These are phyloP conservation scores for Nemapogon koenigi DNA, from an alignment of 2,888 invertebrate species.

Conservation along the genomic window DNA sequence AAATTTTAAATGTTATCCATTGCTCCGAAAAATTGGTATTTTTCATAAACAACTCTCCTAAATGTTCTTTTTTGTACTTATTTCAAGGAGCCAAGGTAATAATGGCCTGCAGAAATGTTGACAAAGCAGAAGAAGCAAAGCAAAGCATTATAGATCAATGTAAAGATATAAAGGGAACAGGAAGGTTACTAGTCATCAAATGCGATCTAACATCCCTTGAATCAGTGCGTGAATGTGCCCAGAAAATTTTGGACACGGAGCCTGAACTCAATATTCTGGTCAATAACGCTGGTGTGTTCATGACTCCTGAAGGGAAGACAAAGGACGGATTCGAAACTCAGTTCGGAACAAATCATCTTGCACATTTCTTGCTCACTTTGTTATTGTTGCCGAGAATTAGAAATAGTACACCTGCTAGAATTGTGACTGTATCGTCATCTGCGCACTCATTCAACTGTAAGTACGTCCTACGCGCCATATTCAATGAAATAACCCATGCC, in stretches of 20 bases:
- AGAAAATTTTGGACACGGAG: slow-evolving; percentile 33
- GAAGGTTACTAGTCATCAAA: slow-evolving; percentile 29
- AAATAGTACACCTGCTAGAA: slow-evolving; percentile 33
- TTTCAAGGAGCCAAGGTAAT: slow-evolving; percentile 55
- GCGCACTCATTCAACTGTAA: too few relatives aligned
- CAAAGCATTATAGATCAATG: slow-evolving; percentile 29
- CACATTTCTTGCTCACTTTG: slow-evolving; percentile 42
- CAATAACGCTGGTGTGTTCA: slow-evolving; percentile 55
- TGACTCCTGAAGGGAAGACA: slow-evolving; percentile 40
- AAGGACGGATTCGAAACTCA: slow-evolving; percentile 50
- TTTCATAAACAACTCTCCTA: too few relatives aligned
- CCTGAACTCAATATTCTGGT: slow-evolving; percentile 38
- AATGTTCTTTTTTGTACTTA: not conserved
- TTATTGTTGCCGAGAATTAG: slow-evolving; percentile 46
- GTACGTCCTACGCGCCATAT: too few relatives aligned
- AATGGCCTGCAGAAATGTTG: slow-evolving; percentile 61
- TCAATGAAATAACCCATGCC: too few relatives aligned
- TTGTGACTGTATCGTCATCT: slow-evolving; percentile 43
- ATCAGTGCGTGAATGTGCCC: slow-evolving; percentile 39
- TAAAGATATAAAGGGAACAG: slow-evolving; percentile 22
- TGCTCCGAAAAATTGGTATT: too few relatives aligned
- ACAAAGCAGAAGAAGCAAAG: slow-evolving; percentile 31
- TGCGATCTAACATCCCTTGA: slow-evolving; percentile 37
- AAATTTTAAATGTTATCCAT: too few relatives aligned
- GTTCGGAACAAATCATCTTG: slow-evolving; percentile 46